These are phyloP conservation scores for Monopis laevigella DNA, from an alignment of 2,888 invertebrate genomes.

Conservation along the genomic window DNA sequence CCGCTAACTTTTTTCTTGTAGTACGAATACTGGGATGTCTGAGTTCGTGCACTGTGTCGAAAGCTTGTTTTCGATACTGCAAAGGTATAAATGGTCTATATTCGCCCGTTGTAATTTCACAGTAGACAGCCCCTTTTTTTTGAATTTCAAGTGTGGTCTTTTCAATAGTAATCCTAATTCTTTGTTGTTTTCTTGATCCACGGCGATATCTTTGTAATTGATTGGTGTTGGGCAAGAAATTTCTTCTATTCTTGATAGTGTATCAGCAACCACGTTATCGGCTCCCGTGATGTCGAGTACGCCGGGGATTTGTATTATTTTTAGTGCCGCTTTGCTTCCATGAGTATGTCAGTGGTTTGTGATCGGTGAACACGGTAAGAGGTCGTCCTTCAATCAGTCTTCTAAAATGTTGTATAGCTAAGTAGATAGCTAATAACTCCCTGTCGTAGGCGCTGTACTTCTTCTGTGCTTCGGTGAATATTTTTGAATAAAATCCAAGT, in stretches of 20 bases:
- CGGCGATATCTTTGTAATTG: conserved; percentile 11
- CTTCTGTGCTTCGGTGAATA: conserved; percentile 7
- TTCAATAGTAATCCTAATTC: conserved; percentile 9
- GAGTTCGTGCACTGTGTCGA: conserved; percentile 12
- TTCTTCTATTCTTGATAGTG: conserved; percentile 9
- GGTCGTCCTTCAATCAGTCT: conserved; percentile 13
- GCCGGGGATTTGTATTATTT: not conserved
- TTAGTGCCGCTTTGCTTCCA: not conserved
- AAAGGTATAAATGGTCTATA: conserved; percentile 12
- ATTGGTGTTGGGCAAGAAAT: conserved; percentile 10
- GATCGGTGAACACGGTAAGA: not conserved
- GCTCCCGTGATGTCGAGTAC: not conserved
- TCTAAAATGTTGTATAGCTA: conserved; percentile 12
- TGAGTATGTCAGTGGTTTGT: not conserved
- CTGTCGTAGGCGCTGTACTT: conserved; percentile 12
- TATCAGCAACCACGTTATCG: not conserved
- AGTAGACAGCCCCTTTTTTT: conserved; percentile 2
- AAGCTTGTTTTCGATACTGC: conserved; percentile 8
- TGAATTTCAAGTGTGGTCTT: conserved; percentile 4
- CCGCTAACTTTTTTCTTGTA: not conserved
- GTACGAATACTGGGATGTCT: not conserved
- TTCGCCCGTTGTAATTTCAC: conserved; percentile 12
- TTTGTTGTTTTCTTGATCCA: conserved; percentile 2
- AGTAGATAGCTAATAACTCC: conserved; percentile 11
- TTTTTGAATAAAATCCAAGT: conserved; percentile 12